A percentile compares a stretch with the other conserved stretches of the same genome.
These are phyloP conservation scores for Engraulis encrasicolus DNA, from an alignment of 2,113 vertebrate species.

Conservation along the genomic window DNA sequence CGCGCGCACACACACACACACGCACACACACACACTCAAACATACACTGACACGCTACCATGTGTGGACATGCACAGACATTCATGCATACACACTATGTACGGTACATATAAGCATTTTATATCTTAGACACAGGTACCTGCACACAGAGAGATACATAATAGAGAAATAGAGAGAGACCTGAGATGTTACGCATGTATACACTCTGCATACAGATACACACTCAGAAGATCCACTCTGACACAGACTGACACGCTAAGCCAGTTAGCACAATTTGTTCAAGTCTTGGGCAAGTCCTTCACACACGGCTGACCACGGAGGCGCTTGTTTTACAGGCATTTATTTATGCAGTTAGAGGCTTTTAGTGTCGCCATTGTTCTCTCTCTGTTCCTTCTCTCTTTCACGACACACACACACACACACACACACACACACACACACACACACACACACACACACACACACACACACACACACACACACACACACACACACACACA, in stretches of 20 bases:
- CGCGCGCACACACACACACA: neutral
- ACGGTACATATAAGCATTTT: too few species aligned
- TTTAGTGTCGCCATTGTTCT: neutral
- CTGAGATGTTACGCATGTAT: too few species aligned
- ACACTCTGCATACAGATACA: neutral
- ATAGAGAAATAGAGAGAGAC: too few species aligned
- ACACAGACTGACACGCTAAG: neutral
- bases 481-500: neutral
- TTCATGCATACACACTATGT: neutral
- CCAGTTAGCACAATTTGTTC: neutral
- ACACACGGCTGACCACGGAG: neutral
- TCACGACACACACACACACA: neutral
- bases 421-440: too few species aligned
- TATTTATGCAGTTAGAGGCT: neutral
- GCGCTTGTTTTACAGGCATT: constrained; percentile 11
- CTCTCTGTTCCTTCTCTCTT: neutral
- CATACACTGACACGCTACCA: neutral
- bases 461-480: constrained; percentile 1
- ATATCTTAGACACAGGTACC: neutral
- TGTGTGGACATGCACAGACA: neutral
- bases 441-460: too few species aligned
- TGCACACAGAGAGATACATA: neutral
- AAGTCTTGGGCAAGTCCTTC: neutral
- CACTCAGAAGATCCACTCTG: neutral
- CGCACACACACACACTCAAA: neutral